Base-by-base conservation (phyloP, 2,888 invertebrate genomes). In the Neoaliturus tenellus region DNA sequence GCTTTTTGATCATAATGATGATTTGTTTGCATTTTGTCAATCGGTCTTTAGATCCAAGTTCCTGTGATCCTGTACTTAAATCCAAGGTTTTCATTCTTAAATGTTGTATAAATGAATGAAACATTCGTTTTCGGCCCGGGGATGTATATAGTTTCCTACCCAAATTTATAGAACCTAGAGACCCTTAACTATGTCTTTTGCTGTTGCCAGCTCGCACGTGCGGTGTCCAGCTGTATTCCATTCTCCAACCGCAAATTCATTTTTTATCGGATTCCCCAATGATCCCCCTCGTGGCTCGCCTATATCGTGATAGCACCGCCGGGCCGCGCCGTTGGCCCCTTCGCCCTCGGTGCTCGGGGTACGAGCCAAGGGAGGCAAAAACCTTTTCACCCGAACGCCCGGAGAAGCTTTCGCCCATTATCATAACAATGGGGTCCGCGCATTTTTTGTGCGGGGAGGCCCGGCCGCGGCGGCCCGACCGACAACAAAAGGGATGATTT, bases 341-440 rank as follows among this genome's bases (percentile, higher is more conserved):
- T 69, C n/a, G 69, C 69, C 25, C 39, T 71, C 28, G 44, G 44
- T 75, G 73, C 73, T 28, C 10, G 55, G 33, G 48, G 78, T 51
- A 35, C 33, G 55, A 17, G 10, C 25, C 48, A 25, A 5, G 33
- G 48, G 55, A 41, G 71, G 78, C 55, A 33, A 78, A 78, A 78
- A 78, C 78, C 78, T 78, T 78, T 78, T 78, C 78, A 78, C 55
- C 78, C 55, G n/a, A 31, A 20, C 28, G 33, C 33, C 78, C 33
- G 55, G 31, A 31, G 78, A 71, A 51, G 78, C 78, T 78, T 78
- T 78, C 78, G 78, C 78, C 55, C 35, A 78, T 78, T 55, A 48
- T 17, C 75, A 75, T 75, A 41, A 75, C 75, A 75, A 75, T 28
- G 44, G 39, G 69, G 67, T 33, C 75, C 75, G 41, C 75, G 44